These are phyloP conservation scores for Bellardia bayeri DNA, from an alignment of 2,888 invertebrate genomes.

Conservation along the genomic window DNA sequence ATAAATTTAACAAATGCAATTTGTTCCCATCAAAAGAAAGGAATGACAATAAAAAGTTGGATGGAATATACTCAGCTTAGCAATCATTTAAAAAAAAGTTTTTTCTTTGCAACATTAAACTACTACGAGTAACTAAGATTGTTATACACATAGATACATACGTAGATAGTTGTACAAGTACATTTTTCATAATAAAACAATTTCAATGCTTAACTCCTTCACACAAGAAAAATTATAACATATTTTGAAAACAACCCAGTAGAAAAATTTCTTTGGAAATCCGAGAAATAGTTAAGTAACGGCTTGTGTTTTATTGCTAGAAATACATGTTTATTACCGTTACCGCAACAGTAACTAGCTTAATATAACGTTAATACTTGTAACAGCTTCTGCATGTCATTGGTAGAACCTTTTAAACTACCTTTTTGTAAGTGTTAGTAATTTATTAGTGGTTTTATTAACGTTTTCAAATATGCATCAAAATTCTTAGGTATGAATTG, in stretches of 20 bases:
- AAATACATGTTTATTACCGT: too few relatives aligned
- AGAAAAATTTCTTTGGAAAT: not conserved
- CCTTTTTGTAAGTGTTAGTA: too few relatives aligned
- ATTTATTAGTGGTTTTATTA: too few relatives aligned
- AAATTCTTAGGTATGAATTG: too few relatives aligned
- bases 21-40: constrained; percentile 68
- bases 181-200: constrained; percentile 24
- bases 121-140: constrained; percentile 46
- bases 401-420: too few relatives aligned
- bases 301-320: too few relatives aligned
- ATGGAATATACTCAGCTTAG: constrained; percentile 36
- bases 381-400: too few relatives aligned
- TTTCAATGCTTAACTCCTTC: constrained; percentile 44
- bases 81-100: constrained; percentile 57
- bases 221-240: not conserved
- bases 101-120: constrained; percentile 30
- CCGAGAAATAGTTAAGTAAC: too few relatives aligned
- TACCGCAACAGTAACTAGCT: too few relatives aligned
- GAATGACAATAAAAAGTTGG: constrained; percentile 46
- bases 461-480: too few relatives aligned
- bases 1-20: constrained; percentile 59
- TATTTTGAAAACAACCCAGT: not conserved
- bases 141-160: not conserved
- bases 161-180: not conserved
- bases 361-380: too few relatives aligned